These are phyloP conservation scores for Pelodytes ibericus DNA, from an alignment of 2,797 vertebrate genomes.

Conservation along the genomic window DNA sequence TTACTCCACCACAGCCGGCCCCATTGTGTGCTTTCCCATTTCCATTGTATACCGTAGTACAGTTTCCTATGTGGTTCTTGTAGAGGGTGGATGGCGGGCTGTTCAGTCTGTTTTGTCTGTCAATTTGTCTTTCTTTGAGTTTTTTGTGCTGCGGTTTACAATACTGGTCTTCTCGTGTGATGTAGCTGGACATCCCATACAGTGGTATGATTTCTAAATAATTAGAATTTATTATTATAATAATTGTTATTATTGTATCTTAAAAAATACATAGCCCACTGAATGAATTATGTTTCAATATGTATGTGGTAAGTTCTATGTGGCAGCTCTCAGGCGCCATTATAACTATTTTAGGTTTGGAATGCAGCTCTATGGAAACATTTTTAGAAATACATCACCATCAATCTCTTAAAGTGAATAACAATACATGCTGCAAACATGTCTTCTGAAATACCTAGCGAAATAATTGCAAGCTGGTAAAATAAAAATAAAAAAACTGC, in stretches of 20 bases:
- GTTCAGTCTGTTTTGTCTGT: constrained; percentile 92
- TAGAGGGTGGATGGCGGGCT: constrained; percentile 90
- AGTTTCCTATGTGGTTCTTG: constrained; percentile 80
- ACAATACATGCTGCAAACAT: background rate
- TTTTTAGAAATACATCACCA: background rate
- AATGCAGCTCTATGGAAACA: background rate
- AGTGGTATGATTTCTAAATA: constrained; percentile 90
- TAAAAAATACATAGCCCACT: too few species aligned
- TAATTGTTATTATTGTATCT: too few species aligned
- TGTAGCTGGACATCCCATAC: constrained; percentile 94
- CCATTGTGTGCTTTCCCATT: constrained; percentile 80
- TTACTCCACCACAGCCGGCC: constrained; percentile 71
- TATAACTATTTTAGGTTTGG: background rate
- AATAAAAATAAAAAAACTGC: background rate
- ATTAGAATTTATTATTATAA: too few species aligned
- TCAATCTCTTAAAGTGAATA: background rate
- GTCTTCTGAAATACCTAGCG: background rate
- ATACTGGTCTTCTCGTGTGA: constrained; percentile 91
- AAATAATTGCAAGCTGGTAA: background rate
- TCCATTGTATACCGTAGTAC: constrained; percentile 83
- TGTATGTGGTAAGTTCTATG: background rate
- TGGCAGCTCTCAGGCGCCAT: background rate
- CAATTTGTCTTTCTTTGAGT: constrained; percentile 88
- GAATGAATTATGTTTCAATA: background rate
- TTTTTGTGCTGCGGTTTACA: constrained; percentile 94